Evolutionary conservation across 1,140 invertebrate species (phyloP), one percentile per base, ranked within the genome.

Genomic region (Dreissena rostriformis): DNA sequence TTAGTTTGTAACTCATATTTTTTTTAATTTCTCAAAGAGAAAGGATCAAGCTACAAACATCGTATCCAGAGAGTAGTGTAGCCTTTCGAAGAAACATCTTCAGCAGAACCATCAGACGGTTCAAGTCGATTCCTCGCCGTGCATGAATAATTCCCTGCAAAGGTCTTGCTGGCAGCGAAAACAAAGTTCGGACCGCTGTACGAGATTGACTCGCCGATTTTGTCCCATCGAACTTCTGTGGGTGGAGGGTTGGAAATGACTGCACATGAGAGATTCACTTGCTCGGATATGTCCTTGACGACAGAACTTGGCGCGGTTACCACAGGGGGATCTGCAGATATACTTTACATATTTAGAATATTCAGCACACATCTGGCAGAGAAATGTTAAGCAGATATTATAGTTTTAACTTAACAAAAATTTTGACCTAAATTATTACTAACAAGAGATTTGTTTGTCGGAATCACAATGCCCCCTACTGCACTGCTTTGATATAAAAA

Each of bases 201-300:
- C 15, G 28, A n/a, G 14, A 77, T 84, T 5, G 52, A 26, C 52
- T 61, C 61, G 67, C 68, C 68, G 8, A 85, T 66, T 63, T 85
- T 88, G 52, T 76, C 55, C 89, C 90, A 89, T 14, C 61, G 63
- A 17, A 89, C 74, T 28, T 86, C 57, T 19, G 71, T 78, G 14
- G 88, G 66, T 19, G 82, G 39, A 28, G 91, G 91, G 71, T 91
- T 89, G 19, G 89, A 82, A 77, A 88, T 86, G 1, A 91, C 84
- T 19, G 55, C 22, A 79, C 91, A 91, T 12, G 73, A 79, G 26
- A 91, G 57, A 26, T 80, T 81, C 14, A 91, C 75, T 12, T 52
- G 26, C 6, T 81, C 66, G 19, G 77, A 79, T 52, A 89, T 87
- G n/a, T 86, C 76, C 17, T 81, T 82, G 1, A 75, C 84, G 26